A percentile compares a stretch with the other conserved stretches of the same genome.
Evolutionary conservation across 1,140 invertebrate genomes (phyloP).

Genomic region (Diachasmimorpha longicaudata): DNA sequence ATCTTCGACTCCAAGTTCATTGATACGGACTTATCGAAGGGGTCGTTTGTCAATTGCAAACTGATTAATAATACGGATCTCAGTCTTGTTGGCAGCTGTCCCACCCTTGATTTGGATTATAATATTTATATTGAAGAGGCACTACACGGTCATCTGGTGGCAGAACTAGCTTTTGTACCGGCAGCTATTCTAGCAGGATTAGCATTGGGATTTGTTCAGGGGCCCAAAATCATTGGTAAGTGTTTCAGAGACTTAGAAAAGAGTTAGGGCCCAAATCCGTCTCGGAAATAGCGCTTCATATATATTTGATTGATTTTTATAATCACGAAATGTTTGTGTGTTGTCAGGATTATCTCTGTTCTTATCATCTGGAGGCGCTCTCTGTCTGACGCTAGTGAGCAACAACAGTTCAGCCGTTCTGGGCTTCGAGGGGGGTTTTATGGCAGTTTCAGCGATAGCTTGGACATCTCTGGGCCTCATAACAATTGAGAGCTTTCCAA

Average conservation of each 20-base stretch:
- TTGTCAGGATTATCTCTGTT: slow-evolving; percentile 49
- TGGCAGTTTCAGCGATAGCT: slow-evolving; percentile 48
- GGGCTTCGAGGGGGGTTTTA: slow-evolving; percentile 53
- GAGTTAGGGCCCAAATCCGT: not conserved
- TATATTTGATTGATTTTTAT: too few relatives aligned
- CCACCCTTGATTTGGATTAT: slow-evolving; percentile 55
- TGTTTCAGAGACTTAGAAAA: not conserved
- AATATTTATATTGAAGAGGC: slow-evolving; percentile 58
- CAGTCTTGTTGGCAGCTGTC: slow-evolving; percentile 50
- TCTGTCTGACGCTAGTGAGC: slow-evolving; percentile 46
- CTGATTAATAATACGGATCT: slow-evolving; percentile 61
- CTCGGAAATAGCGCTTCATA: too few relatives aligned
- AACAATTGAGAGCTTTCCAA: slow-evolving; percentile 53
- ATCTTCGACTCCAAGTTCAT: slow-evolving; percentile 63
- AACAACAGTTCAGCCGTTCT: slow-evolving; percentile 47
- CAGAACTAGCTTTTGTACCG: slow-evolving; percentile 50
- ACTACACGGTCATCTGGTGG: slow-evolving; percentile 51
- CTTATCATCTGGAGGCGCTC: slow-evolving; percentile 45
- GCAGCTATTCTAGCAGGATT: slow-evolving; percentile 50
- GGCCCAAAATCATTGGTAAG: slow-evolving; percentile 53
- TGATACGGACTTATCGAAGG: slow-evolving; percentile 62
- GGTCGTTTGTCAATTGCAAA: slow-evolving; percentile 59
- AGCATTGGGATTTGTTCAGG: slow-evolving; percentile 45
- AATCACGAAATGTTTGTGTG: not conserved
- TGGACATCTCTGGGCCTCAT: slow-evolving; percentile 52